phyloP scores from a whole-genome alignment of 2,797 vertebrate species.

The Neosalanx taihuensis region DNA sequence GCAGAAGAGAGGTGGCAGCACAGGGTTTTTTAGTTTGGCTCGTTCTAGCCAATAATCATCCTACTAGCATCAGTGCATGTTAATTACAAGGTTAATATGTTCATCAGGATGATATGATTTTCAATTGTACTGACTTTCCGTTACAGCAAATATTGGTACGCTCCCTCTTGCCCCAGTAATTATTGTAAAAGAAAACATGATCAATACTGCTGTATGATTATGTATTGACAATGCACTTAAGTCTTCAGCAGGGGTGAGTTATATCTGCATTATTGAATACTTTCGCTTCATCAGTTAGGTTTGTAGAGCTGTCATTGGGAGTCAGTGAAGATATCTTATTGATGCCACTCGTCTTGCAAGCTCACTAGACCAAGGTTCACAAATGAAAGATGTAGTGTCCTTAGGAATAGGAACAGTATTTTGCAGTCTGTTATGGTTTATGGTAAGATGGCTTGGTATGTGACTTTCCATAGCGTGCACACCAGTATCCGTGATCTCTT shows the following conservation, averaged over 20 bases:
- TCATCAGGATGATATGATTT: slow-evolving; percentile 15
- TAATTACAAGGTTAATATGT: slow-evolving; percentile 10
- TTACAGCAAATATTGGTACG: slow-evolving; percentile 22
- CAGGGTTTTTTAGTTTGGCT: slow-evolving; percentile 37
- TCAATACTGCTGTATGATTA: slow-evolving; percentile 22
- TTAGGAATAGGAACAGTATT: not conserved
- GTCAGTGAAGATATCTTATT: slow-evolving; percentile 14
- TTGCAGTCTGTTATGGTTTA: not conserved
- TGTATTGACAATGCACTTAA: slow-evolving; percentile 19
- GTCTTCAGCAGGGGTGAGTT: slow-evolving; percentile 8
- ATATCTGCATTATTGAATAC: slow-evolving; percentile 15
- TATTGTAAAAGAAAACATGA: slow-evolving; percentile 23
- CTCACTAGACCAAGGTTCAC: not conserved
- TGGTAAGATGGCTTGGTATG: no score
- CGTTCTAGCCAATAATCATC: slow-evolving; percentile 45
- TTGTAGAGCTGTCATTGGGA: not conserved
- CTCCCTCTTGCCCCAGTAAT: slow-evolving; percentile 21
- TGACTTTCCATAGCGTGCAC: no score
- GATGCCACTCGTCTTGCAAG: not conserved
- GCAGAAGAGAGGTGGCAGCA: slow-evolving; percentile 23
- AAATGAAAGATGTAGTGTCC: not conserved
- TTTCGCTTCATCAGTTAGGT: slow-evolving; percentile 18
- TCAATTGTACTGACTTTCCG: slow-evolving; percentile 12
- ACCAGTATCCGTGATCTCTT: no score
- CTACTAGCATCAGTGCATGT: slow-evolving; percentile 19